Evolutionary conservation across 2,113 vertebrate species (phyloP), one percentile per base, ranked within the genome.

Genomic region (Condylura cristata): DNA sequence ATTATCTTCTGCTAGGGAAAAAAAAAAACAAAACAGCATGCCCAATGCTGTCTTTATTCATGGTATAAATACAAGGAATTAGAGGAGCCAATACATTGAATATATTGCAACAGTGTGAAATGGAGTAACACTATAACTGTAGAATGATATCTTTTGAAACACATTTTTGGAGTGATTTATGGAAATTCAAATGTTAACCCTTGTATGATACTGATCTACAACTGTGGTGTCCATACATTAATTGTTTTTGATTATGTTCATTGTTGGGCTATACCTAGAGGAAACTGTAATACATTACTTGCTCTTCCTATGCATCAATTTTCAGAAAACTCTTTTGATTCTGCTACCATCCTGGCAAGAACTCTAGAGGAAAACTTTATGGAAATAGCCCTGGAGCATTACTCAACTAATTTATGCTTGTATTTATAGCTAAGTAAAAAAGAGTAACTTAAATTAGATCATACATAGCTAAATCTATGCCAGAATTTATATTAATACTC

Each of bases 1-100:
- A 89, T 95, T 89, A 76, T 94, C 96, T 95, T 90, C 34, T 1
- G 4, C 30, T 89, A 22, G 71, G n/a, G n/a, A 91, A 83, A 71
- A 20, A 60, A 56, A 4, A 56, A 56, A 56, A 56, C 53, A 94
- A 72, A 39, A 24, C 0, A 41, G 22, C 48, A 71, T 58, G 11
- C 28, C 83, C 44, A 60, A 22, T 0, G 11, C 14, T 87, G 5
- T 46, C 41, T 56, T 89, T 92, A 6, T 90, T 18, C 41, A n/a
- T 53, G 58, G 10, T 74, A 28, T 87, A 89, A 78, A 78, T 7
- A 74, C 20, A 90, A 41, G 12, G 13, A 92, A 76, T n/a, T 6
- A 86, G 30, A 89, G 60, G 80, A 20, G 53, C 16, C 4, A 85
- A 13, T 78, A 60, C 8, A 82, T 0, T 78, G 5, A 85, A 13